A percentile compares a stretch with the other conserved stretches of the same genome.
phyloP scores from a whole-genome alignment of 2,113 vertebrate genomes.

The Reinhardtius hippoglossoides region DNA sequence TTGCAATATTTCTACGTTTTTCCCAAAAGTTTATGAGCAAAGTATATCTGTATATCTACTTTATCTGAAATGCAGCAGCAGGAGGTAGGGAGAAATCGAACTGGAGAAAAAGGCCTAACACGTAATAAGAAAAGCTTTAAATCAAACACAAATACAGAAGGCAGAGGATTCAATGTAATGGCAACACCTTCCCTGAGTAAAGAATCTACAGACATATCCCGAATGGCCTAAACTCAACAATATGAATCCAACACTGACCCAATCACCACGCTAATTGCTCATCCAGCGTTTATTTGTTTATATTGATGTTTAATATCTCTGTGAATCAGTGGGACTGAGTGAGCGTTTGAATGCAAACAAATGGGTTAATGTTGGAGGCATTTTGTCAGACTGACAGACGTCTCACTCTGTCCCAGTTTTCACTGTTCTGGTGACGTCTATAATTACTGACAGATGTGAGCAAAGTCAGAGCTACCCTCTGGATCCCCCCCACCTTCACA shows the following conservation, averaged over 20 bases:
- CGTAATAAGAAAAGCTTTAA: too few relatives aligned
- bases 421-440: slow-evolving; percentile 67
- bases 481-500: slow-evolving; percentile 25
- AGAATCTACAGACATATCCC: too few relatives aligned
- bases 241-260: neutral
- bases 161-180: too few relatives aligned
- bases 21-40: too few relatives aligned
- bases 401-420: slow-evolving; percentile 51
- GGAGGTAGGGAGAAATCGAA: too few relatives aligned
- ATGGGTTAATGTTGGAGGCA: slow-evolving; percentile 34
- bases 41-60: too few relatives aligned
- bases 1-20: too few relatives aligned
- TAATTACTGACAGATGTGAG: slow-evolving; percentile 78
- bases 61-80: too few relatives aligned
- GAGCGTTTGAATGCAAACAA: slow-evolving; percentile 43
- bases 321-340: slow-evolving; percentile 6
- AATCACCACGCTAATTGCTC: neutral
- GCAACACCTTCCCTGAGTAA: too few relatives aligned
- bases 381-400: slow-evolving; percentile 49
- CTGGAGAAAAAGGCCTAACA: too few relatives aligned
- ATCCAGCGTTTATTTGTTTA: neutral
- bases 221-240: neutral
- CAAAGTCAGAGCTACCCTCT: slow-evolving; percentile 58
- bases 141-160: too few relatives aligned
- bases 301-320: slow-evolving; percentile 2